Evolutionary conservation across 2,888 invertebrate species (phyloP), one percentile per base, ranked within the genome.

Genomic region (Leptinotarsa haldemani): DNA sequence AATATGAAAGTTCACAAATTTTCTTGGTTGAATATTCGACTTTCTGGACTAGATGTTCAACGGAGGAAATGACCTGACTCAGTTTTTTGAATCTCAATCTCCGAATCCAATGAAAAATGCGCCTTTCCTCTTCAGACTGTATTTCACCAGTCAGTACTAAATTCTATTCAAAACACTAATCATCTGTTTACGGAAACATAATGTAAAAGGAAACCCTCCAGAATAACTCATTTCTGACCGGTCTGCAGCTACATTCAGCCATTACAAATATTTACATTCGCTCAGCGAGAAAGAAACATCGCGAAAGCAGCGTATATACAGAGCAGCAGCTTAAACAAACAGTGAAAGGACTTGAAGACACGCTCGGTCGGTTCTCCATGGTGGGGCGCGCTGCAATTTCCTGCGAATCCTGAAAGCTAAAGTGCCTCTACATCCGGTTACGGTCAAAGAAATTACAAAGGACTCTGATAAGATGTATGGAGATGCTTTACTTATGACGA

Each of bases 391-490:
- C 77, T 79, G 84, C 82, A 84, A 84, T 84, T 84, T 84, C 83
- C 83, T 84, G 82, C 77, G 79, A 81, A 80, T 81, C 81, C 80
- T 81, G 82, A 83, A 81, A 83, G 83, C 83, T 81, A 80, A 81
- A 84, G 83, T 83, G 83, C 82, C 81, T 82, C 81, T 81, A 81
- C 83, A 83, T 84, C 84, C 84, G 79, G 82, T 81, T 80, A 81
- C 80, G 81, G 80, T 80, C 80, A 80, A 79, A 83, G 82, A 80
- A 80, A 80, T 81, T 82, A 81, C 82, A 81, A 82, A 78, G 78
- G 78, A 74, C 80, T 78, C 77, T 78, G 81, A 82, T 81, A 82
- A 81, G 80, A 81, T 78, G 79, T 80, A 82, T 80, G 82, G 80
- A 81, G 82, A 80, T 79, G 78, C 79, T 79, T 77, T 75, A 77